phyloP scores from a whole-genome alignment of 2,888 invertebrate genomes.

The Tetheella fluctuosa region DNA sequence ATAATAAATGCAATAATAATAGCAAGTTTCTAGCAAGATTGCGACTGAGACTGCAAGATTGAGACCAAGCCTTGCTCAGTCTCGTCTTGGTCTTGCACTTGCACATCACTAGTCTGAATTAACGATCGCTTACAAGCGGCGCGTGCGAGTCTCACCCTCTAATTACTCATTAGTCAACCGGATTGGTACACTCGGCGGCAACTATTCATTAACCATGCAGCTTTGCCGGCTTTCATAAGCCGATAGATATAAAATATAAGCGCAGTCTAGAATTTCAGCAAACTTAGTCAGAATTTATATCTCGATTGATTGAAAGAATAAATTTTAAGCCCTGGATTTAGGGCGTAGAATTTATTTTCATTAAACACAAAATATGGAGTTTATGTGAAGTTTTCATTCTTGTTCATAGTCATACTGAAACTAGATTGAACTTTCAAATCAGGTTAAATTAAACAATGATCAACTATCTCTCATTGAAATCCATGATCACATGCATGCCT shows the following conservation, averaged over 20 bases:
- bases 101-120: background rate
- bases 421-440: background rate
- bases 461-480: no score
- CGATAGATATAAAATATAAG: background rate
- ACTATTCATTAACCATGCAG: conserved; percentile 2
- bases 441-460: background rate
- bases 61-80: no score
- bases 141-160: background rate
- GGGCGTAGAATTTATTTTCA: background rate
- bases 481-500: no score
- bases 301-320: background rate
- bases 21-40: no score
- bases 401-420: background rate
- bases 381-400: no score
- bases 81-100: background rate
- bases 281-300: background rate
- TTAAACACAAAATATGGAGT: background rate
- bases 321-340: background rate
- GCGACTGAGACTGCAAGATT: no score
- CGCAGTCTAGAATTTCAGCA: background rate
- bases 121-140: conserved; percentile 4
- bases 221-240: conserved; percentile 2
- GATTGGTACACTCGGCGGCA: conserved; percentile 2
- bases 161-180: conserved; percentile 11
- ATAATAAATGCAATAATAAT: no score